phyloP scores from a whole-genome alignment of 2,888 invertebrate species.

The Sarcophaga variegata region DNA sequence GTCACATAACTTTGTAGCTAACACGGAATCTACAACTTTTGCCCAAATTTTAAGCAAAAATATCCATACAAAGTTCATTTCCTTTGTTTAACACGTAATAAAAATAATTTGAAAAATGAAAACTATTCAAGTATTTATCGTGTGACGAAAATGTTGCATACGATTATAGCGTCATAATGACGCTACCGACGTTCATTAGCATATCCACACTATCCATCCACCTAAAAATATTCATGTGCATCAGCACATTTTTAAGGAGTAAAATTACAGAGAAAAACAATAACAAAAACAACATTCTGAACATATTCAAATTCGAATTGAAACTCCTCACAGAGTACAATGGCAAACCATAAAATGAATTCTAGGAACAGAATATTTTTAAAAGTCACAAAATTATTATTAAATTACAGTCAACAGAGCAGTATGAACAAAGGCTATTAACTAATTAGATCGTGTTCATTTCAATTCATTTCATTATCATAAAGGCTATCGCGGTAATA shows the following conservation, averaged over 20 bases:
- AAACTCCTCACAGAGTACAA: conserved; percentile 19
- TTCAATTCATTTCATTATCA: conserved; percentile 9
- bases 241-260: conserved; percentile 76
- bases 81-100: no score
- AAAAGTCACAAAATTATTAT: conserved; percentile 36
- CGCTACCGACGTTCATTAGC: conserved; percentile 71
- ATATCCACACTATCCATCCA: neutral
- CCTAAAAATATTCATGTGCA: conserved; percentile 66
- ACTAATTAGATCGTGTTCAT: neutral
- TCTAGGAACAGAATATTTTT: conserved; percentile 31
- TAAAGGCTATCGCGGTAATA: conserved; percentile 80
- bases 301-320: conserved; percentile 18
- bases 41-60: no score
- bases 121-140: conserved; percentile 29
- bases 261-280: conserved; percentile 61
- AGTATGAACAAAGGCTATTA: conserved; percentile 2
- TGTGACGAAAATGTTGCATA: conserved; percentile 54
- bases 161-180: conserved; percentile 74
- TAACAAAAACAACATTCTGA: conserved; percentile 22
- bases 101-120: neutral
- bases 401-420: conserved; percentile 50
- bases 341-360: conserved; percentile 32
- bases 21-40: no score
- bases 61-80: no score
- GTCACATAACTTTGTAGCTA: no score